Base-by-base conservation (phyloP, 35 echinoderm and acorn worm species). In the Lytechinus pictus region DNA sequence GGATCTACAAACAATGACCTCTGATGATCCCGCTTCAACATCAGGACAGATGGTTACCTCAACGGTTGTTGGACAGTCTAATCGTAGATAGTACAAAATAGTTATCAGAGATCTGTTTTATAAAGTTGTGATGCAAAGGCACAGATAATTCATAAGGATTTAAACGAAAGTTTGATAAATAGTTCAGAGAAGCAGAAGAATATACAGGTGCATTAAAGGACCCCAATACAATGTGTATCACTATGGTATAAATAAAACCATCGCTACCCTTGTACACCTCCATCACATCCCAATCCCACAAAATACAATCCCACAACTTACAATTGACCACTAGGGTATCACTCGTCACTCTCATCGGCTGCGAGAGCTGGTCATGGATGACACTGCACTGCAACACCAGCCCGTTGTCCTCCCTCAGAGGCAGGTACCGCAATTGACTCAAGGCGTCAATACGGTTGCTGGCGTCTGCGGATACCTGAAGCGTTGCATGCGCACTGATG, bases 361-460 rank as follows among this genome's bases (percentile, higher is more conserved):
- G 92, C 11, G 54, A 28, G 9, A 93, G 92, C 9, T 6, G 13
- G 5, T 33, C 29, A 57, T 93, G 92, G 54, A 54, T 54, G 54
- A 93, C 92, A 93, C 9, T 14, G 92, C 92, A 93, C 54, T 93
- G 4, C 14, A 93, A 27, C 3, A 19, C 2, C 9, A 55, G 54
- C 11, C 92, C 92, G n/a, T 93, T 93, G 28, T 93, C 92, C 92
- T 93, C 92, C n/a, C 92, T 33, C n/a, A 55, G 21, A 8, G 92
- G 92, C 3, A 54, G n/a, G n/a, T 93, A 93, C 3, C 14, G 51
- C 92, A 93, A 54, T 54, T n/a, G 92, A 54, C 92, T 93, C n/a
- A 54, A 57, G 53, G 54, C 92, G n/a, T 93, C 92, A 12, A 93
- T 55, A 28, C 92, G 52, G 92, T 93, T 57, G 4, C 56, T 57